Conservation (phyloP, 2,797 vertebrate species). For the Muscicapa comitata region DNA sequence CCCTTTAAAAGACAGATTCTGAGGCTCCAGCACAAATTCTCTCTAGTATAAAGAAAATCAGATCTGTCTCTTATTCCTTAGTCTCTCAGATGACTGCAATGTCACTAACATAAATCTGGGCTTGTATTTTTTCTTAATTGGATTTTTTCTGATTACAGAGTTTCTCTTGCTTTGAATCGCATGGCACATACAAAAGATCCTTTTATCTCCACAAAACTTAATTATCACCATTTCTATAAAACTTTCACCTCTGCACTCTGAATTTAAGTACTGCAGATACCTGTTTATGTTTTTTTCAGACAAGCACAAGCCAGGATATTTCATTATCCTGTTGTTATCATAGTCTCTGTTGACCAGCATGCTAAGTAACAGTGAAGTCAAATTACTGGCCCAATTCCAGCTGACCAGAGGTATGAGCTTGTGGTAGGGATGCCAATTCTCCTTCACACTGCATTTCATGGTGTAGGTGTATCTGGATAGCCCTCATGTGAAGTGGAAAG, state of each 20-base stretch:
- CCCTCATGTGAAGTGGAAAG: not conserved
- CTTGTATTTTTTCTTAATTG: not conserved
- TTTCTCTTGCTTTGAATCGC: not conserved
- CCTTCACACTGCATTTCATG: not conserved
- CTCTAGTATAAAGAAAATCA: not conserved
- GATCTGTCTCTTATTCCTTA: not conserved
- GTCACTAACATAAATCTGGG: not conserved
- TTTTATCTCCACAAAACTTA: slow-evolving; percentile 27
- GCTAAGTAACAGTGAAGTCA: not conserved
- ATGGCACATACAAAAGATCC: not conserved
- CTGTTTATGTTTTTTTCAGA: not conserved
- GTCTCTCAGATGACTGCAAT: not conserved
- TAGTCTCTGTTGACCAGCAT: not conserved
- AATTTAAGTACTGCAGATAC: not conserved
- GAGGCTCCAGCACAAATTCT: not conserved
- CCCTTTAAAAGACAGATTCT: not conserved
- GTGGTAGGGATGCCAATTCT: not conserved
- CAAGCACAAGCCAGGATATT: not conserved
- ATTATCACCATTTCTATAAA: slow-evolving; percentile 37
- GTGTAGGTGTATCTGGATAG: not conserved
- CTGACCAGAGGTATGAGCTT: not conserved
- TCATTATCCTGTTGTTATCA: not conserved
- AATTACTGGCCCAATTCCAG: not conserved
- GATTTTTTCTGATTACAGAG: not conserved
- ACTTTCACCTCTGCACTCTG: not conserved